Evolutionary conservation across 2,797 vertebrate genomes (phyloP), one percentile per base, ranked within the genome.

Genomic region (Platalea minor): DNA sequence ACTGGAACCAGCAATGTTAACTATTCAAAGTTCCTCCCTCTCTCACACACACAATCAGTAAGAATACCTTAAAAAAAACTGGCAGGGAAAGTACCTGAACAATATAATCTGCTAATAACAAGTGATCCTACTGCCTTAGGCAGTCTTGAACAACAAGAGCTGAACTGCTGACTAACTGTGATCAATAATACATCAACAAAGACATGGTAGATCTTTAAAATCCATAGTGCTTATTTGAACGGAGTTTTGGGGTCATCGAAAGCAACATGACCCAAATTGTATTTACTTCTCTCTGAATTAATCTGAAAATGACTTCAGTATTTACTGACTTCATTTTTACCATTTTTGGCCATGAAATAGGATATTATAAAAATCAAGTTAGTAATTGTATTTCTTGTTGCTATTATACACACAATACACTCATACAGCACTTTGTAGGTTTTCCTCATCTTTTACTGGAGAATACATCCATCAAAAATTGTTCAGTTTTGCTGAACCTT

Each of bases 131-230:
- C 39, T 78, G 74, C 92, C 84, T 78, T 78, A 59, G 57, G 69
- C 28, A 1, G 57, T 61, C 50, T 46, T n/a, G 64, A 84, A 70
- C 60, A 80, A 53, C 33, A 84, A 39, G 61, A 85, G 50, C 86
- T 75, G 60, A 90, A 89, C 83, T 96, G 91, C 95, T 96, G 96
- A 96, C 73, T 90, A 94, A 90, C 84, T 45, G 15, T 20, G 3
- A 93, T 96, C 94, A 89, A 94, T 96, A 96, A 87, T 41, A 91
- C 95, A 96, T 94, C 94, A 92, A 41, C 65, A 68, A 88, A 91
- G 86, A 92, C 1, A 2, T 29, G 70, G 69, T 0, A 89, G 91
- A 84, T 93, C 89, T 96, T 92, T 96, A 95, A 94, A 96, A 96
- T 96, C 96, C 41, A 93, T 96, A 88, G 29, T 41, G 50, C 83